Percentiles rank a stretch among this genome's conserved stretches.
phyloP scores from a whole-genome alignment of 2,113 vertebrate species.

The Eretmochelys imbricata region DNA sequence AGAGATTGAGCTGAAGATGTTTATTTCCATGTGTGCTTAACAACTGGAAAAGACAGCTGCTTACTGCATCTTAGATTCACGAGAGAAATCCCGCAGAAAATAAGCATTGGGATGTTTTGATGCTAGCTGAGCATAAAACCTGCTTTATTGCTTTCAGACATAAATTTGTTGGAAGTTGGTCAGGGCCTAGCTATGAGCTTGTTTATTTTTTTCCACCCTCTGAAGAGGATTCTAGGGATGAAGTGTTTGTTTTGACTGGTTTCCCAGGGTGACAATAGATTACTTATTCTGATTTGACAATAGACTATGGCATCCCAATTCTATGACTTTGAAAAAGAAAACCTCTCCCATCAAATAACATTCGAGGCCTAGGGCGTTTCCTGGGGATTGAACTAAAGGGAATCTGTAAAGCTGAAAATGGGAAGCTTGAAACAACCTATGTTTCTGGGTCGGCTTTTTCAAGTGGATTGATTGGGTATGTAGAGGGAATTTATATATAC shows the following conservation, averaged over 20 bases:
- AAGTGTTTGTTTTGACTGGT: not conserved
- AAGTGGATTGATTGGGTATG: not conserved
- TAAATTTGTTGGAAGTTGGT: not conserved
- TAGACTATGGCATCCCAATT: not conserved
- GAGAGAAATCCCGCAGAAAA: not conserved
- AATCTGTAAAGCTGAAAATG: not conserved
- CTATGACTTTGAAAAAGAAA: constrained; percentile 5
- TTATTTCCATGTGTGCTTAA: not conserved
- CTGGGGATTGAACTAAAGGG: not conserved
- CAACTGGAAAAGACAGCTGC: constrained; percentile 3
- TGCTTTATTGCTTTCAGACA: not conserved
- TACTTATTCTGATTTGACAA: constrained; percentile 14
- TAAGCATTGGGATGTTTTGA: not conserved
- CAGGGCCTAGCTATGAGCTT: not conserved
- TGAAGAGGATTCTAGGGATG: not conserved
- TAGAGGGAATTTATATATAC: not conserved
- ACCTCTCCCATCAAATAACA: not conserved
- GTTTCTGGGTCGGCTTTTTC: not conserved
- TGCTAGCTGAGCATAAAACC: constrained; percentile 3
- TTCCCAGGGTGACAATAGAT: not conserved
- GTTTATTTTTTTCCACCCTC: not conserved
- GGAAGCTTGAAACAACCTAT: not conserved
- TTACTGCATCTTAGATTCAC: not conserved
- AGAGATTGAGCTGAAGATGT: not conserved
- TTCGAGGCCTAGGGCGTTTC: not conserved